Percentiles rank a stretch among this genome's conserved stretches.
Evolutionary conservation across 2,113 vertebrate species (phyloP).

Genomic region (Echinops telfairi): DNA sequence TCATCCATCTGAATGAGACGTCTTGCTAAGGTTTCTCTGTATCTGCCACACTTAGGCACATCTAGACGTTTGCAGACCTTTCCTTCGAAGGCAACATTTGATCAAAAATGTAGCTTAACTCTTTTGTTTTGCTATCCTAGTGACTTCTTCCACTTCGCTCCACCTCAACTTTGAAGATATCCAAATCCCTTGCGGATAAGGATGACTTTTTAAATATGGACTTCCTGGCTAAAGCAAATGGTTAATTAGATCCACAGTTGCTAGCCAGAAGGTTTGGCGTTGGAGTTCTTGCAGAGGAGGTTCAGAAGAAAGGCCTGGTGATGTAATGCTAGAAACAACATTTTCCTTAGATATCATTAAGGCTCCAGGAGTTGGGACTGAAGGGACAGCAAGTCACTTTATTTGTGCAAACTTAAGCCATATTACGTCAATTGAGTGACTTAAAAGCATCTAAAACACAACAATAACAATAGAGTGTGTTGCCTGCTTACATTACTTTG

Average conservation of each 20-base stretch:
- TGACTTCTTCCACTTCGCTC: not conserved
- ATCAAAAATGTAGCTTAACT: too few relatives aligned
- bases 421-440: not conserved
- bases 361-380: not conserved
- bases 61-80: not conserved
- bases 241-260: not conserved
- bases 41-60: rapidly evolving
- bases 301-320: not conserved
- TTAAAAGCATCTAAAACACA: not conserved
- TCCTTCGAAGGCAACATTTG: not conserved
- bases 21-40: not conserved
- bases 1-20: not conserved
- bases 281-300: not conserved
- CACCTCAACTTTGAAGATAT: not conserved
- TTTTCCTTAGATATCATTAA: not conserved
- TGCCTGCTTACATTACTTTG: not conserved
- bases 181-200: not conserved
- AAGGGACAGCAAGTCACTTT: not conserved
- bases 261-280: not conserved
- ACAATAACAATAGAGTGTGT: not conserved
- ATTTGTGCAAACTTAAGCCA: not conserved
- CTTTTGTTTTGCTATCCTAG: not conserved
- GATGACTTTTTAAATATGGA: not conserved
- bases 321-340: not conserved
- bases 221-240: not conserved